Base-by-base conservation (phyloP, 1,140 invertebrate species). In the Cydia splendana region DNA sequence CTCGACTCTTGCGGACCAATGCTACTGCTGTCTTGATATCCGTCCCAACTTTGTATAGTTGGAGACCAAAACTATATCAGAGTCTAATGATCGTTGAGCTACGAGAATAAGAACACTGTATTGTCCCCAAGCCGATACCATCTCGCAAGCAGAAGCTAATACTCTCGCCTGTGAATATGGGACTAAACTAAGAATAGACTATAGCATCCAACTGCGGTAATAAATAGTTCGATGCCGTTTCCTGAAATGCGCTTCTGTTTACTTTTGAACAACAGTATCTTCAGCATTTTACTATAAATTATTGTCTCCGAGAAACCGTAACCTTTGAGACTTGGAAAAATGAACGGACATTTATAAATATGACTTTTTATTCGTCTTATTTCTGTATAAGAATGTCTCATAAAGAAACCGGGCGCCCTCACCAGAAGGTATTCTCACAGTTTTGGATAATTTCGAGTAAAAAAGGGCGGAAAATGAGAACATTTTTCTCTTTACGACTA, bases 111-210 rank as follows among this genome's bases (percentile, higher is more conserved):
- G 7, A 20, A 62, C 10, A 10, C 18, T 62, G 15, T n/a, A 86
- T 87, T 83, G 87, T 87, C 86, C 84, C 83, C 74, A 79, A 79
- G 83, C 81, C 80, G 79, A 82, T 82, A 85, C 83, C 81, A 62
- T 57, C 38, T 83, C 80, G 75, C 81, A 84, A 62, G 57, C 20
- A 24, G 57, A 18, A 62, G 57, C 57, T 13, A n/a, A n/a, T n/a
- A 12, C 45, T 62, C 57, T 62, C 57, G 57, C 38, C 34, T 6
- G 69, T 74, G 74, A 28, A 20, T 24, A 78, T 76, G 65, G 74
- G 24, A 73, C 65, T 53, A 62, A 78, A 76, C 73, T 73, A 80
- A 82, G 78, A 80, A 80, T 81, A 77, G 75, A 74, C n/a, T 38
- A 71, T 20, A 71, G 38, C 57, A 65, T 74, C 74, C 74, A 51